Percentiles rank a stretch among this genome's conserved stretches.
Evolutionary conservation across 53 echinoderm and acorn worm species (phyloP).

Genomic region (Stichopus horrens): DNA sequence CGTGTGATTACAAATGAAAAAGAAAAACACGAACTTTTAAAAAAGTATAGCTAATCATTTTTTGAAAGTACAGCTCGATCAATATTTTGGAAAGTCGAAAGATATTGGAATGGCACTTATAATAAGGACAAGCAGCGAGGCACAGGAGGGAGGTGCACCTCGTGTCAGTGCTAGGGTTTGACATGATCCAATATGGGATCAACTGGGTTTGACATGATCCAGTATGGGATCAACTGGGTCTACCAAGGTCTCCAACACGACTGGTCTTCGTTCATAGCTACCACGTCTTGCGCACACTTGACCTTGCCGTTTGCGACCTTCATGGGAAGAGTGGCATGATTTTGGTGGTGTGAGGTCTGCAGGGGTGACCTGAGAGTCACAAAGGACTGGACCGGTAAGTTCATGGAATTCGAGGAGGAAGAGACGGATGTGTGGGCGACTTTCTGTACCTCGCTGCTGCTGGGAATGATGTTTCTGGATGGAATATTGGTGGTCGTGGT

Average conservation of each 20-base stretch:
- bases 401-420: neutral
- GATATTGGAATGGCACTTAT: neutral
- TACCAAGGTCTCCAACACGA: slow-evolving; percentile 44
- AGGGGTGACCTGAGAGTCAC: slow-evolving; percentile 35
- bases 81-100: neutral
- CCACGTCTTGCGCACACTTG: slow-evolving; percentile 26
- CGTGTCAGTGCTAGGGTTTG: no score
- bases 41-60: no score
- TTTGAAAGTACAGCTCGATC: no score
- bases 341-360: slow-evolving; percentile 37
- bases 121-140: no score
- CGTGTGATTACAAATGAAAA: no score
- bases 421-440: neutral
- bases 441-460: neutral
- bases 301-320: neutral
- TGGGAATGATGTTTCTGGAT: slow-evolving; percentile 1
- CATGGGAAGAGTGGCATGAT: neutral
- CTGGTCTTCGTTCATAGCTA: slow-evolving; percentile 19
- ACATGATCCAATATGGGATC: no score
- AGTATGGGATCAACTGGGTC: neutral
- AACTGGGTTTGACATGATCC: no score
- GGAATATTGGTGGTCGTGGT: slow-evolving; percentile 36
- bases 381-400: slow-evolving; percentile 12
- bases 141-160: no score
- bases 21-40: no score